Percentiles rank a stretch among this genome's conserved stretches.
These are phyloP conservation scores for Myoxocephalus aenaeus DNA, from an alignment of 2,797 vertebrate species.

Conservation along the genomic window DNA sequence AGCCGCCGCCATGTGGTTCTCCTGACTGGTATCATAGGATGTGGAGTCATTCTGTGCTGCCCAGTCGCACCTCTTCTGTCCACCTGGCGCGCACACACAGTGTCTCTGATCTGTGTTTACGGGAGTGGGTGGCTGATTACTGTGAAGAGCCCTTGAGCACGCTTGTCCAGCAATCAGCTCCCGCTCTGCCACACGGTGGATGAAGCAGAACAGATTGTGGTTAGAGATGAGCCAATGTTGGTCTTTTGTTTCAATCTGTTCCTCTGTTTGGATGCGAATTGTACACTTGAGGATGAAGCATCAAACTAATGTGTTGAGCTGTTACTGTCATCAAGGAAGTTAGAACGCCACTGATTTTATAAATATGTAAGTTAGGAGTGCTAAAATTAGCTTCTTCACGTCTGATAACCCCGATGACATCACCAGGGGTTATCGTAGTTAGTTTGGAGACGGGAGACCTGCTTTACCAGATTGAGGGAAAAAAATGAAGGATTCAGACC, in stretches of 20 bases:
- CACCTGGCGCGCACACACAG: not conserved
- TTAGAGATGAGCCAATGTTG: not conserved
- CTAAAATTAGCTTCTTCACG: too few species aligned
- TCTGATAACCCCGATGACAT: not conserved
- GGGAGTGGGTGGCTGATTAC: conserved; percentile 23
- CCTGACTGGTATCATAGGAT: not conserved
- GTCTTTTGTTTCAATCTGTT: not conserved
- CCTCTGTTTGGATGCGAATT: not conserved
- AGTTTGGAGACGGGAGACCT: not conserved
- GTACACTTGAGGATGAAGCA: not conserved
- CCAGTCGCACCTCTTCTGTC: conserved; percentile 7
- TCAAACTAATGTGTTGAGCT: not conserved
- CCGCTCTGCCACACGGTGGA: not conserved
- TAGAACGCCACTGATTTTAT: too few species aligned
- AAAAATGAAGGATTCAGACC: too few species aligned
- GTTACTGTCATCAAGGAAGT: not conserved
- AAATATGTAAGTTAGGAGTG: too few species aligned
- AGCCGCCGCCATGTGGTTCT: conserved; percentile 15
- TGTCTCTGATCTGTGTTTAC: conserved; percentile 22
- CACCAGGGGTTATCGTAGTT: not conserved
- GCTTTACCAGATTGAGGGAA: not conserved
- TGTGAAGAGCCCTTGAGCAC: conserved; percentile 24
- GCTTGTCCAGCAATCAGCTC: conserved; percentile 3
- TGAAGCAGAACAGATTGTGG: not conserved
- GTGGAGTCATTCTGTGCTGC: conserved; percentile 21